Evolutionary conservation across 37 sponge, comb jelly and placozoan genomes (phyloP), one percentile per base, ranked within the genome.

Genomic region (Aphrocallistes beatrix): DNA sequence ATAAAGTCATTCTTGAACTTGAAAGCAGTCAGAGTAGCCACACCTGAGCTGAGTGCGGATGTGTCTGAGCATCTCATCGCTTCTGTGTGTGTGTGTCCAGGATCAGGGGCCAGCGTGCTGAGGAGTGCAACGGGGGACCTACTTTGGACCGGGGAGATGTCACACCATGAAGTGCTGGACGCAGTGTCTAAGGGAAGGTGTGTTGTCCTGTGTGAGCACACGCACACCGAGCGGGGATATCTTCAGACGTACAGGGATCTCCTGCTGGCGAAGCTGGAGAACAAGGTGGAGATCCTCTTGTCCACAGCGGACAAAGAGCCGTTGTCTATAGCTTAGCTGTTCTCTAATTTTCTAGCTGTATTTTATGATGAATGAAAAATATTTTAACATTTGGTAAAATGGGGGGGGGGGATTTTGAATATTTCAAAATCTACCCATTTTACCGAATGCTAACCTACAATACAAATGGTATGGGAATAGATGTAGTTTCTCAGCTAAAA

Each of bases 221-320:
- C 88, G 86, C 93, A 97, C 87, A 97, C 95, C 30, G 98, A 97
- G 83, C 85, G 98, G 28, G 98, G 98, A 9, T 97, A 83, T 82
- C 89, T 97, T 37, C 21, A 9, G 1, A 28, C 38, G 6, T 38
- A 38, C 37, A 51, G 38, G 45, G 42, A 86, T 19, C 51, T 83
- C 19, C 89, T 91, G 81, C 88, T 87, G 25, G 82, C 51, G 25
- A 83, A 38, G 37, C 42, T 90, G 17, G 50, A 86, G 32, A 25
- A 32, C 3, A 69, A 51, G 1, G 86, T 96, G 13, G 88, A 91
- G 6, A 51, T 93, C 30, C 8, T 86, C 13, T 38, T 91, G 0
- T 90, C 96, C 0, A 36, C 48, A 37, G 38, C 37, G 37, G 96
- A 96, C 82, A 86, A 40, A 48, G 90, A 93, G 40, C 96, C 96